A percentile compares a stretch with the other conserved stretches of the same genome.
Conservation (phyloP, 2,113 vertebrate genomes). For the Rhea americana region DNA sequence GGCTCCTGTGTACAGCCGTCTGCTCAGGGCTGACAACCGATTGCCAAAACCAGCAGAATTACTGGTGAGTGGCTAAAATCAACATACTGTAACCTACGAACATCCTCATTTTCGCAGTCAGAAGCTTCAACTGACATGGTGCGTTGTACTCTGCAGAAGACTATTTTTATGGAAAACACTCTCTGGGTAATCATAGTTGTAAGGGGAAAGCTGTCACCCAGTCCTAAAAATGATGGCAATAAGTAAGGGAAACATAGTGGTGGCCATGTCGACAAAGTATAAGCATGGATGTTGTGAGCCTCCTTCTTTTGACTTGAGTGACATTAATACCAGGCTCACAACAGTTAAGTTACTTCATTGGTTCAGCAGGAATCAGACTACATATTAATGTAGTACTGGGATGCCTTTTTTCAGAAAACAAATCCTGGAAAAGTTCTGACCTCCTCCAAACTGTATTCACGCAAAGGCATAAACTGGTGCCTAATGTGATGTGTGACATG, state of each 20-base stretch:
- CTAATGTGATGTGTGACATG: not conserved
- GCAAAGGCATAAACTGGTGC: not conserved
- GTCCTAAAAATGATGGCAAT: slow-evolving; percentile 32
- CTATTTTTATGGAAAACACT: slow-evolving; percentile 35
- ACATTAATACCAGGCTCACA: slow-evolving; percentile 31
- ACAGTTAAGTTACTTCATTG: slow-evolving; percentile 63
- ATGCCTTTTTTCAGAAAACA: slow-evolving; percentile 33
- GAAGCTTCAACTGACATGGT: not conserved
- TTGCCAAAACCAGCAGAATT: slow-evolving; percentile 52
- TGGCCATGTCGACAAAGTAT: slow-evolving; percentile 42
- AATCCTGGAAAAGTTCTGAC: not conserved
- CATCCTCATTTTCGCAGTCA: slow-evolving; percentile 2
- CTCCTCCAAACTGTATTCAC: not conserved
- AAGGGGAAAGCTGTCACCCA: not conserved
- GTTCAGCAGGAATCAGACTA: slow-evolving; percentile 50
- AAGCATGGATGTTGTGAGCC: slow-evolving; percentile 19
- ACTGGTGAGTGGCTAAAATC: slow-evolving; percentile 50
- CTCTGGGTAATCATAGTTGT: not conserved
- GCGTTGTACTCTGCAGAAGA: not conserved
- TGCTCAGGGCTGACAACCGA: slow-evolving; percentile 53
- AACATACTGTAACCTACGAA: slow-evolving; percentile 41
- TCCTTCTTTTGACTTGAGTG: slow-evolving; percentile 58
- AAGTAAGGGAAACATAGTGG: not conserved
- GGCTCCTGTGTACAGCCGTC: slow-evolving; percentile 36
- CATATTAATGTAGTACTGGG: slow-evolving; percentile 46